phyloP scores from a whole-genome alignment of 2,888 invertebrate genomes.

The Erebia ligea region DNA sequence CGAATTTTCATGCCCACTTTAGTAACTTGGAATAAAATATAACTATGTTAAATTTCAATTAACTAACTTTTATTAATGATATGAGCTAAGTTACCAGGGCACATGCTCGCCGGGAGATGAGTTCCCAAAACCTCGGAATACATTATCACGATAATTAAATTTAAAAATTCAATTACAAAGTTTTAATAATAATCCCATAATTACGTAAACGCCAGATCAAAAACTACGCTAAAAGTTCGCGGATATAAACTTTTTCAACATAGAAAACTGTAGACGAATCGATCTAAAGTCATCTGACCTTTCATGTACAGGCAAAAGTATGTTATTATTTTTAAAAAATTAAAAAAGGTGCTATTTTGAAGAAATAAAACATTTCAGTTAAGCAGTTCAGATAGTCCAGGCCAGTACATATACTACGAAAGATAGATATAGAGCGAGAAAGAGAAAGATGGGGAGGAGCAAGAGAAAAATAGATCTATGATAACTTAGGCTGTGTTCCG shows the following conservation, averaged over 20 bases:
- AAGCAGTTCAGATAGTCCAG: too few species aligned
- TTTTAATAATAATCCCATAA: slow-evolving; percentile 44
- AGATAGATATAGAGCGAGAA: too few species aligned
- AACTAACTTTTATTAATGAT: slow-evolving; percentile 40
- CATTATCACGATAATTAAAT: slow-evolving; percentile 46
- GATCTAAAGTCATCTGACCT: neutral
- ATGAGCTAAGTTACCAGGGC: slow-evolving; percentile 32
- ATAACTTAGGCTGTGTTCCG: too few species aligned
- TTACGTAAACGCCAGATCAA: slow-evolving; percentile 21
- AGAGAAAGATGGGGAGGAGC: too few species aligned
- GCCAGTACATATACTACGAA: too few species aligned
- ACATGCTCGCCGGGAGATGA: slow-evolving; percentile 35
- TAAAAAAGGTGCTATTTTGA: too few species aligned
- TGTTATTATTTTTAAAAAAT: too few species aligned
- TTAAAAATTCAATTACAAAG: slow-evolving; percentile 49
- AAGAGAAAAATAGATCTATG: too few species aligned
- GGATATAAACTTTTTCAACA: neutral
- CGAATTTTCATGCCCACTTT: neutral
- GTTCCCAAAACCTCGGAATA: slow-evolving; percentile 35
- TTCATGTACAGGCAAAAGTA: neutral
- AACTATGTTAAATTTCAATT: slow-evolving; percentile 19
- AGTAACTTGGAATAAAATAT: neutral
- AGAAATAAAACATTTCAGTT: too few species aligned
- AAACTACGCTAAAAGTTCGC: slow-evolving; percentile 4
- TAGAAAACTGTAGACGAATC: neutral